Conservation (phyloP, 2,113 vertebrate genomes). For the Pterocles burchelli region DNA sequence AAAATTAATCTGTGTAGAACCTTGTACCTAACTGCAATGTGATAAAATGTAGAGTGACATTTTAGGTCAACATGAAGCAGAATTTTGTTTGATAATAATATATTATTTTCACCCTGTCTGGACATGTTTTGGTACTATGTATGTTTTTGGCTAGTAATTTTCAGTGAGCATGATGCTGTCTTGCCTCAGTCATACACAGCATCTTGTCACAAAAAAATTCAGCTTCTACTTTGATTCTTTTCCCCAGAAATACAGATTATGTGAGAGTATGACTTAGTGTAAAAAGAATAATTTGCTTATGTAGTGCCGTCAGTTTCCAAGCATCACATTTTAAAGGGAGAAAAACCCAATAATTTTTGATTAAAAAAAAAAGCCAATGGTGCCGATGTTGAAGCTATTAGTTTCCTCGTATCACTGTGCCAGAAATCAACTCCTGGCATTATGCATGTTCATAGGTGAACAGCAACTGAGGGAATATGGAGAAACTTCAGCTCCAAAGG, state of each 20-base stretch:
- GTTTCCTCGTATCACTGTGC: not conserved
- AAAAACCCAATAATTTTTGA: not conserved
- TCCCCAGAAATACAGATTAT: not conserved
- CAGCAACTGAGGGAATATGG: not conserved
- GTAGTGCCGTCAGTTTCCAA: not conserved
- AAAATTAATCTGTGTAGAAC: not conserved
- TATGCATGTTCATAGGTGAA: not conserved
- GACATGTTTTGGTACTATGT: not conserved
- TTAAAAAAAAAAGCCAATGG: not conserved
- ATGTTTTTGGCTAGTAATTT: not conserved
- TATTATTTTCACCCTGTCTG: not conserved
- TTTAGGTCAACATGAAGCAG: not conserved
- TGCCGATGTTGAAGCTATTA: not conserved
- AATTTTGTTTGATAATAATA: not conserved
- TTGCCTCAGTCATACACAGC: not conserved
- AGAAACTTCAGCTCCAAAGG: not conserved
- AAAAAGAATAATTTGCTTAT: not conserved
- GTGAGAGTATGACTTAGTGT: not conserved
- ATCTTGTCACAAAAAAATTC: not conserved
- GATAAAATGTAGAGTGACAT: not conserved
- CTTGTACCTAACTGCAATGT: rapidly evolving
- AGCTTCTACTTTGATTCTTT: not conserved
- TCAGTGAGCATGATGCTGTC: not conserved
- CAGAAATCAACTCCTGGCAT: not conserved
- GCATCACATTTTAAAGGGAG: not conserved